phyloP scores from a whole-genome alignment of 1,140 invertebrate genomes.

The Amyelois transitella region DNA sequence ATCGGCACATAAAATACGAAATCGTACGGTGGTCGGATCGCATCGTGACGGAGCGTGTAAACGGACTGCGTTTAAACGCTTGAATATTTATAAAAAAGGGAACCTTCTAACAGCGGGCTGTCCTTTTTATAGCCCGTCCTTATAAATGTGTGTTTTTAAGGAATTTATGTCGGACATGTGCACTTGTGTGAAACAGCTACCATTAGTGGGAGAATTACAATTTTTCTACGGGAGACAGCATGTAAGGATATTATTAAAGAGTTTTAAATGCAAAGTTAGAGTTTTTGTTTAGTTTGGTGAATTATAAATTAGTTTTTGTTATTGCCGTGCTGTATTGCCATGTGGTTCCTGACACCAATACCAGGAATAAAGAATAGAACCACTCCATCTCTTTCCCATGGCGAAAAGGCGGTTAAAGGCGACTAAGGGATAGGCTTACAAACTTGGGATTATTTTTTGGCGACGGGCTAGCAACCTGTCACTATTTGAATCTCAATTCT shows the following conservation, averaged over 20 bases:
- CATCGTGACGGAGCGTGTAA: neutral
- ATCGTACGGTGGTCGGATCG: neutral
- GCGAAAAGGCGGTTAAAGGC: too few species aligned
- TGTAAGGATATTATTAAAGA: neutral
- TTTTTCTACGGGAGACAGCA: neutral
- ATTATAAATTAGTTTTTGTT: too few species aligned
- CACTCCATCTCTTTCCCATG: too few species aligned
- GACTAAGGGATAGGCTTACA: too few species aligned
- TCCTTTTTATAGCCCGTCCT: constrained; percentile 30
- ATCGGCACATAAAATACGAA: neutral
- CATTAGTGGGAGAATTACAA: constrained; percentile 7
- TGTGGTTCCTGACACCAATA: too few species aligned
- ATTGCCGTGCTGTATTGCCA: too few species aligned
- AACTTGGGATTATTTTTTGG: too few species aligned
- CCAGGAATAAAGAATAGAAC: too few species aligned
- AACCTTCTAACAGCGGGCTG: constrained; percentile 11
- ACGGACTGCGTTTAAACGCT: neutral
- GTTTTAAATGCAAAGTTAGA: too few species aligned
- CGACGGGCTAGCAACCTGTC: too few species aligned
- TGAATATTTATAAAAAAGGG: constrained; percentile 7
- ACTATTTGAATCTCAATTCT: too few species aligned
- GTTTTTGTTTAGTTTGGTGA: too few species aligned
- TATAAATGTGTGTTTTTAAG: constrained; percentile 45
- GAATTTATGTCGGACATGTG: constrained; percentile 44
- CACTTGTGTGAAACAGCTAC: constrained; percentile 17